Conservation (phyloP, 2,888 invertebrate species). For the Sarcophaga caerulescens region DNA sequence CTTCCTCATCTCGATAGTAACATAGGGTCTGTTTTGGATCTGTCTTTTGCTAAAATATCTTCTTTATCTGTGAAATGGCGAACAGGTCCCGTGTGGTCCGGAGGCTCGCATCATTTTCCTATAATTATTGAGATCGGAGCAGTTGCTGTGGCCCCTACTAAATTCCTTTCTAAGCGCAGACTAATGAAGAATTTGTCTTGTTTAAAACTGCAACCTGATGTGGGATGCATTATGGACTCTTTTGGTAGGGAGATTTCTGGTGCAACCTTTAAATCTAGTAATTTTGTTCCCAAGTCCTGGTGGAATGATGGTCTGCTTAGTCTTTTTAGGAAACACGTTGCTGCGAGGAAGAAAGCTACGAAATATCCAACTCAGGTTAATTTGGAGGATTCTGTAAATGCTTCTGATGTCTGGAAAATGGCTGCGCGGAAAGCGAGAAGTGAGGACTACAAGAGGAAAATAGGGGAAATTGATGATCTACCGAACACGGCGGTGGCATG, state of each 20-base stretch:
- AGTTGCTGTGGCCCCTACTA: background rate
- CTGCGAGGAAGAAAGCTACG: background rate
- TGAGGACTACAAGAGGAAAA: background rate
- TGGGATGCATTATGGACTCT: background rate
- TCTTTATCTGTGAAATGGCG: background rate
- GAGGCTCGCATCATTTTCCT: slow-evolving; percentile 19
- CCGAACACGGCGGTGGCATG: background rate
- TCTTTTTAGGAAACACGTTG: background rate
- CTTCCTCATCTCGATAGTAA: background rate
- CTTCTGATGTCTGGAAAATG: background rate
- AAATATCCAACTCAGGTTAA: background rate
- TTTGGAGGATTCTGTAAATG: background rate
- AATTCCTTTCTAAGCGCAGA: background rate
- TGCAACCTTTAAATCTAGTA: background rate
- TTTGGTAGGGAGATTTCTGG: background rate
- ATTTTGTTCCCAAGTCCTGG: slow-evolving; percentile 14
- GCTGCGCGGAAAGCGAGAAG: background rate
- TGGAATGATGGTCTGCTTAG: slow-evolving; percentile 8
- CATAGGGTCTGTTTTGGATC: background rate
- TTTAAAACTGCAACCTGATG: background rate
- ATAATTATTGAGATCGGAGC: background rate
- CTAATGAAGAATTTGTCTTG: background rate
- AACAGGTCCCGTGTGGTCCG: background rate
- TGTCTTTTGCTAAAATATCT: background rate
- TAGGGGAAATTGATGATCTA: background rate